Conservation (phyloP, 2,888 invertebrate genomes). For the Uloborus plumipes region DNA sequence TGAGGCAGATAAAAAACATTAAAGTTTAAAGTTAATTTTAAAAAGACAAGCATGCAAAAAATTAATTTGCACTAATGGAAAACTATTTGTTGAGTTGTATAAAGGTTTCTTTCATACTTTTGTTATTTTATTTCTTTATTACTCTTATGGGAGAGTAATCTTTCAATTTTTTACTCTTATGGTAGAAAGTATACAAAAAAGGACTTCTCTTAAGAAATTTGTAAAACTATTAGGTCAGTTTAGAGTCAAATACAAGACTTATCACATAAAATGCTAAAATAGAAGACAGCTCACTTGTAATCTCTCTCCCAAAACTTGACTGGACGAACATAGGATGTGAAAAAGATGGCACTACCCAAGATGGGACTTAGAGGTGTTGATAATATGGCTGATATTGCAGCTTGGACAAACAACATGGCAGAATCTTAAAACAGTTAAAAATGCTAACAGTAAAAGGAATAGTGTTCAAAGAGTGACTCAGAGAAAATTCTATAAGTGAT, state of each 20-base stretch:
- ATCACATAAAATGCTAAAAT: background rate
- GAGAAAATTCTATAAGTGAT: too few relatives aligned
- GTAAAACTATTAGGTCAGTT: background rate
- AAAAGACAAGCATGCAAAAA: too few relatives aligned
- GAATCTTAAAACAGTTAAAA: conserved; percentile 77
- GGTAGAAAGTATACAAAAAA: too few relatives aligned
- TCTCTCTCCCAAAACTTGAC: conserved; percentile 99
- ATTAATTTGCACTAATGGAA: too few relatives aligned
- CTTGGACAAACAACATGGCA: conserved; percentile 96
- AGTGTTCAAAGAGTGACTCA: background rate
- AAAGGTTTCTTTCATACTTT: too few relatives aligned
- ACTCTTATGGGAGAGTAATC: too few relatives aligned
- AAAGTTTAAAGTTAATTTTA: too few relatives aligned
- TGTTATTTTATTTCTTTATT: too few relatives aligned
- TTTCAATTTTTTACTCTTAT: too few relatives aligned
- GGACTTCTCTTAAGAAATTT: background rate
- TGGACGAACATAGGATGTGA: conserved; percentile 98
- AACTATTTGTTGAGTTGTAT: too few relatives aligned
- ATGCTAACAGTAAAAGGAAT: background rate
- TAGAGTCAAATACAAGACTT: background rate
- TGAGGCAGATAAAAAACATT: too few relatives aligned
- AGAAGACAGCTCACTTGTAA: conserved; percentile 78
- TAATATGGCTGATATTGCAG: conserved; percentile 89
- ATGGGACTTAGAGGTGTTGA: conserved; percentile 98
- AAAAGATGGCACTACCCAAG: conserved; percentile 96